Conservation (phyloP, 2,888 invertebrate genomes). For the Scelioninae gen. 1 region DNA sequence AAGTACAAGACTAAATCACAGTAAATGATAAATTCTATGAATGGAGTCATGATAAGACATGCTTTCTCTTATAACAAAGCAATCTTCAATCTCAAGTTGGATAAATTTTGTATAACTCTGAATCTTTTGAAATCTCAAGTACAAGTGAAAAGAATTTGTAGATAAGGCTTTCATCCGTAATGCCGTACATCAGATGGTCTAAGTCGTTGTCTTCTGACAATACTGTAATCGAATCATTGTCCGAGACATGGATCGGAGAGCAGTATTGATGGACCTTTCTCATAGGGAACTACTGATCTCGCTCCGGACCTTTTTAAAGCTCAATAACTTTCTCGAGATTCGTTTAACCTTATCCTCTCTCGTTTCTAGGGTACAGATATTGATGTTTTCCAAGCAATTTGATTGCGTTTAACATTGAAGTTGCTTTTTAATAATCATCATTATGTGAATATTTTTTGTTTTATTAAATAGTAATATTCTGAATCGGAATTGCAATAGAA, state of each 20-base stretch:
- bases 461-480: too few species aligned
- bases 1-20: constrained; percentile 4
- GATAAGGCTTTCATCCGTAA: constrained; percentile 59
- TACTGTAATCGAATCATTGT: constrained; percentile 66
- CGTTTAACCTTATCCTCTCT: constrained; percentile 53
- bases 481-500: too few species aligned
- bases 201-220: constrained; percentile 64
- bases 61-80: constrained; percentile 17
- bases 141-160: constrained; percentile 52
- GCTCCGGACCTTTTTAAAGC: constrained; percentile 61
- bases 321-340: constrained; percentile 65
- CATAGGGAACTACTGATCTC: constrained; percentile 59
- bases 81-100: constrained; percentile 30
- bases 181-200: constrained; percentile 55
- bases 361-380: constrained; percentile 45
- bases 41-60: constrained; percentile 15
- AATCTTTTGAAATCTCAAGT: constrained; percentile 55
- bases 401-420: constrained; percentile 34
- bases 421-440: constrained; percentile 9
- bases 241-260: constrained; percentile 50
- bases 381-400: constrained; percentile 59
- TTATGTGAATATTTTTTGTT: too few species aligned
- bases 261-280: constrained; percentile 62
- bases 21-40: constrained; percentile 19
- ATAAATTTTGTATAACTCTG: constrained; percentile 50